Conservation (phyloP, 2,113 vertebrate genomes). For the Oreochromis spilurus region DNA sequence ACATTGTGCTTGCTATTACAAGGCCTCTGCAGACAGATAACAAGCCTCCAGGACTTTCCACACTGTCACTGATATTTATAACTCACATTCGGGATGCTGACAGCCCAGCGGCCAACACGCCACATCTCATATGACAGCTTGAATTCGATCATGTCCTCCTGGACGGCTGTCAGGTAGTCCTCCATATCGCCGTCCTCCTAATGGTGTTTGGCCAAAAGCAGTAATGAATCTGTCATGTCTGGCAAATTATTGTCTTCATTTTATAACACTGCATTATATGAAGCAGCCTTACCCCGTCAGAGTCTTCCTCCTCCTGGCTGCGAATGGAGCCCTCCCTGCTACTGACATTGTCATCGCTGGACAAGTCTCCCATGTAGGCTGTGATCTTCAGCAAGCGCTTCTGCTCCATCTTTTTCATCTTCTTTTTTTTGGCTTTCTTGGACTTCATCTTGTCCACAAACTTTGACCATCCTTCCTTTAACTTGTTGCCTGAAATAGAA, state of each 20-base stretch:
- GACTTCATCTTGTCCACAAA: constrained; percentile 60
- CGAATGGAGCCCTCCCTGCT: constrained; percentile 39
- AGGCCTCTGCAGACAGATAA: constrained; percentile 4
- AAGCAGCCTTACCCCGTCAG: constrained; percentile 46
- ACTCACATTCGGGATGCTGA: constrained; percentile 70
- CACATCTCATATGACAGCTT: constrained; percentile 77
- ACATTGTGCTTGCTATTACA: background rate
- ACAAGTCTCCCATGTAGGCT: background rate
- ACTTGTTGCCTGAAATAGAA: constrained; percentile 46
- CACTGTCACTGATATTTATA: constrained; percentile 23
- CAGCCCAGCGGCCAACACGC: constrained; percentile 67
- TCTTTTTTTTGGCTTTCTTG: constrained; percentile 63
- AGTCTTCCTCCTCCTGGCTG: constrained; percentile 47
- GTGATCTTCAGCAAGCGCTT: constrained; percentile 1
- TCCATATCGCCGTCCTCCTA: constrained; percentile 65
- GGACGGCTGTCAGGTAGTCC: constrained; percentile 40
- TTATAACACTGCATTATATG: background rate
- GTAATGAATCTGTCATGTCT: constrained; percentile 1
- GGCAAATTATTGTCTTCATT: background rate
- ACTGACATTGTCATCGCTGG: constrained; percentile 1
- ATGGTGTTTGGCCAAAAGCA: constrained; percentile 1
- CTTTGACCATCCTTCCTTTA: constrained; percentile 59
- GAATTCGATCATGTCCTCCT: constrained; percentile 74
- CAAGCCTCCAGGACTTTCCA: constrained; percentile 13
- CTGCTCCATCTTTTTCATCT: constrained; percentile 48